These are phyloP conservation scores for Hypomesus transpacificus DNA, from an alignment of 2,113 vertebrate genomes.

Conservation along the genomic window DNA sequence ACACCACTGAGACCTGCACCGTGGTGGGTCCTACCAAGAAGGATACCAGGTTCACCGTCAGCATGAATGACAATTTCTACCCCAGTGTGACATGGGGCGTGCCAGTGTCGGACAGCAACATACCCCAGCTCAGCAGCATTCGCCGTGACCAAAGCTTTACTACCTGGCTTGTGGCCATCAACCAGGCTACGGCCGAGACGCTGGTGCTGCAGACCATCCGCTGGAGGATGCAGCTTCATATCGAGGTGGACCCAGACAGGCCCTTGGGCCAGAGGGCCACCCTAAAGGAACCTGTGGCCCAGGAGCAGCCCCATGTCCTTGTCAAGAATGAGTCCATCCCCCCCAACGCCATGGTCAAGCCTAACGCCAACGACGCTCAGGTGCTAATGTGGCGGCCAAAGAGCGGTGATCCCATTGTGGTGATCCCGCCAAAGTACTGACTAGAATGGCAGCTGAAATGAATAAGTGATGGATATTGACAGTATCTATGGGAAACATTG, in stretches of 20 bases:
- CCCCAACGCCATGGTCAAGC: constrained; percentile 90
- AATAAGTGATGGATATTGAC: too few species aligned
- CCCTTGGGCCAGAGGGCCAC: constrained; percentile 84
- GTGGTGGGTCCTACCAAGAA: constrained; percentile 90
- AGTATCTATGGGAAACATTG: too few species aligned
- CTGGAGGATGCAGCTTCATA: constrained; percentile 94
- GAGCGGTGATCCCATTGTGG: constrained; percentile 81
- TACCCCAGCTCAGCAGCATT: constrained; percentile 88
- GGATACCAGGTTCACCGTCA: constrained; percentile 88
- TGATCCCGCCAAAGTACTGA: constrained; percentile 91
- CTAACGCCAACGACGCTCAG: constrained; percentile 98
- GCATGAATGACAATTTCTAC: constrained; percentile 99
- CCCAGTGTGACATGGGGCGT: constrained; percentile 97
- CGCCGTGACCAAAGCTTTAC: constrained; percentile 95
- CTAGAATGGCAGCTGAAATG: background rate
- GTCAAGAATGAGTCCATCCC: constrained; percentile 90
- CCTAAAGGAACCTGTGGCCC: constrained; percentile 81
- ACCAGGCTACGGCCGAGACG: constrained; percentile 82
- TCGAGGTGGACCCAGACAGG: constrained; percentile 83
- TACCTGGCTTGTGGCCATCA: constrained; percentile 95
- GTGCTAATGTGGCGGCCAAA: constrained; percentile 99
- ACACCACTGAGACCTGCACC: constrained; percentile 94
- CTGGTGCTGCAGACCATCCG: constrained; percentile 88
- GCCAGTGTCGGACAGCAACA: constrained; percentile 90
- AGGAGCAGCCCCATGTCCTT: constrained; percentile 89